A percentile compares a stretch with the other conserved stretches of the same genome.
Evolutionary conservation across 2,888 invertebrate genomes (phyloP).

Genomic region (Pheosia gnoma): DNA sequence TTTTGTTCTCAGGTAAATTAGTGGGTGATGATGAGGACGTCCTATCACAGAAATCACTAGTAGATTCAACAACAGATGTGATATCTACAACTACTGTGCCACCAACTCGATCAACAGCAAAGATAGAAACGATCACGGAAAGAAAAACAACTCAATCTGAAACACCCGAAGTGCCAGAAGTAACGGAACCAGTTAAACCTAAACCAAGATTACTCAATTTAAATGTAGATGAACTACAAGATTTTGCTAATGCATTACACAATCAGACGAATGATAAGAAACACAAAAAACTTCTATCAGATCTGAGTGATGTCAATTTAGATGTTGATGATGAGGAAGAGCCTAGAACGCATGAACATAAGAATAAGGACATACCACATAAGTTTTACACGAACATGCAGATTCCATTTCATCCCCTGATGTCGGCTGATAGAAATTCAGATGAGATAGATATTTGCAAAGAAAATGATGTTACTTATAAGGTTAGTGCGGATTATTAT

Average conservation of each 20-base stretch:
- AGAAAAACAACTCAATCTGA: constrained; percentile 36
- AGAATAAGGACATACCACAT: constrained; percentile 61
- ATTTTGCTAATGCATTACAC: constrained; percentile 71
- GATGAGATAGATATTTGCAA: constrained; percentile 70
- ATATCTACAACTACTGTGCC: constrained; percentile 29
- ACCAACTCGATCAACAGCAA: constrained; percentile 42
- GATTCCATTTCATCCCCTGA: constrained; percentile 68
- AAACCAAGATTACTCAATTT: constrained; percentile 68
- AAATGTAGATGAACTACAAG: constrained; percentile 74
- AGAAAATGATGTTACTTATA: constrained; percentile 77
- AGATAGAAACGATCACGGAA: constrained; percentile 8
- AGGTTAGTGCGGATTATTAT: constrained; percentile 59
- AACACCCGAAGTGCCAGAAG: constrained; percentile 41
- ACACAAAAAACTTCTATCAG: constrained; percentile 70
- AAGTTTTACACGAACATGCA: constrained; percentile 73
- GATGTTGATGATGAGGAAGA: constrained; percentile 85
- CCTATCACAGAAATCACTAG: constrained; percentile 30
- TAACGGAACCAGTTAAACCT: constrained; percentile 47
- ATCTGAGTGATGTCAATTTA: constrained; percentile 92
- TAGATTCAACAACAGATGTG: constrained; percentile 20
- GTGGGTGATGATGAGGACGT: constrained; percentile 65
- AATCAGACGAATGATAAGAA: constrained; percentile 60
- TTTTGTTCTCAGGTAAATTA: constrained; percentile 62
- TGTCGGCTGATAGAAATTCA: constrained; percentile 57
- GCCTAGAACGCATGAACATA: constrained; percentile 46